Base-by-base conservation (phyloP, 2,113 vertebrate species). In the Thalassoma bifasciatum region DNA sequence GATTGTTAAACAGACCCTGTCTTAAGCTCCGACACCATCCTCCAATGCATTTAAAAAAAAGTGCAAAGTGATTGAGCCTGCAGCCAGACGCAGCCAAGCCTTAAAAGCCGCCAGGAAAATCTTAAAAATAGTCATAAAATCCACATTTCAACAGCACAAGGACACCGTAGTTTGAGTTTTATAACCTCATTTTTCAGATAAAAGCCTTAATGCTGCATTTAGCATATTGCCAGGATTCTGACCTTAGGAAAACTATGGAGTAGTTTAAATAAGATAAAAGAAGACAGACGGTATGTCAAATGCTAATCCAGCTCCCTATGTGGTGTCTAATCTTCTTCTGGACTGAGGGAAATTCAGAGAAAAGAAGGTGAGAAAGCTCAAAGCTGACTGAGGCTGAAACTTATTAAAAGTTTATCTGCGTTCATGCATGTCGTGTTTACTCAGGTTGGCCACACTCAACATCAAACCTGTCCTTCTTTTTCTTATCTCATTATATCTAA, bases 381-480 rank as follows among this genome's bases (percentile, higher is more conserved):
- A n/a, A n/a, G n/a, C n/a, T n/a, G n/a, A n/a, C n/a, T n/a, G n/a
- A n/a, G n/a, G n/a, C 51, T 51, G 9, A 62, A 59, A 81, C 79
- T 64, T 69, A 79, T 83, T 70, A 53, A 66, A 67, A 61, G 62
- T 62, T 49, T 57, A 66, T 63, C 77, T 78, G 83, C 79, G 70
- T 23, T 56, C 75, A 59, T 80, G 83, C 81, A 54, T 61, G 17
- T 36, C 60, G 24, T 84, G 60, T 89, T 89, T 88, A 81, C 64
- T 83, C 72, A n/a, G 63, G 68, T 80, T 57, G 36, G 56, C 57
- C 62, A 70, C 34, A 68, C 23, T 86, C 42, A 16, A 74, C 64
- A 62, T 57, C 75, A 54, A 72, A 40, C 65, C 49, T 34, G 38
- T 30, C 30, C 30, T 30, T 3, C 46, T 37, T 74, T 79, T 84